Conservation (phyloP, 2,888 invertebrate species). For the Seira sanloemensis region DNA sequence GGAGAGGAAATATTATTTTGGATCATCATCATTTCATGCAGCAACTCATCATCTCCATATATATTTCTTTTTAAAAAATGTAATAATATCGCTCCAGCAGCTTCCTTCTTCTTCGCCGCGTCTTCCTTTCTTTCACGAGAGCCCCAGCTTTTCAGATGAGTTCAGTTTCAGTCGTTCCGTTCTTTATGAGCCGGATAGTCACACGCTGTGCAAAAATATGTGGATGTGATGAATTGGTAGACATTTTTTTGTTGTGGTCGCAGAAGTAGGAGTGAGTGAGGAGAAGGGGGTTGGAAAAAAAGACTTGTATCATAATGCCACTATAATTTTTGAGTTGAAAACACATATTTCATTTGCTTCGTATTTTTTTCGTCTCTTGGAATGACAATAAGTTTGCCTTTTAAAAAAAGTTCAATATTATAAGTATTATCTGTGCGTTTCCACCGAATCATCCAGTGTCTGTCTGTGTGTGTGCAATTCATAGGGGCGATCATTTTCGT, state of each 20-base stretch:
- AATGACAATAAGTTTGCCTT: not conserved
- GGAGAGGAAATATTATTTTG: constrained; percentile 37
- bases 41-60: constrained; percentile 27
- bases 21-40: constrained; percentile 31
- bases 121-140: constrained; percentile 4
- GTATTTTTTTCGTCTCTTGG: not conserved
- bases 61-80: not conserved
- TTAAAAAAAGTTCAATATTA: too few species aligned
- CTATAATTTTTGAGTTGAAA: not conserved
- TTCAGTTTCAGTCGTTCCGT: constrained; percentile 31
- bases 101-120: not conserved
- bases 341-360: not conserved
- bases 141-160: not conserved
- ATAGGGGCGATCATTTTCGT: too few species aligned
- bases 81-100: constrained; percentile 24
- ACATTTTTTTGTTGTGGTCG: constrained; percentile 34
- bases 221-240: constrained; percentile 42
- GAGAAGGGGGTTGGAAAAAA: not conserved
- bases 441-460: too few species aligned
- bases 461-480: too few species aligned
- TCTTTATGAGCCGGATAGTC: constrained; percentile 56
- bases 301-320: not conserved
- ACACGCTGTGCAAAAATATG: constrained; percentile 54
- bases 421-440: too few species aligned
- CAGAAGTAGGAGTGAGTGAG: not conserved